These are phyloP conservation scores for Scaptomyza parva DNA, from an alignment of 2,888 invertebrate genomes.

Conservation along the genomic window DNA sequence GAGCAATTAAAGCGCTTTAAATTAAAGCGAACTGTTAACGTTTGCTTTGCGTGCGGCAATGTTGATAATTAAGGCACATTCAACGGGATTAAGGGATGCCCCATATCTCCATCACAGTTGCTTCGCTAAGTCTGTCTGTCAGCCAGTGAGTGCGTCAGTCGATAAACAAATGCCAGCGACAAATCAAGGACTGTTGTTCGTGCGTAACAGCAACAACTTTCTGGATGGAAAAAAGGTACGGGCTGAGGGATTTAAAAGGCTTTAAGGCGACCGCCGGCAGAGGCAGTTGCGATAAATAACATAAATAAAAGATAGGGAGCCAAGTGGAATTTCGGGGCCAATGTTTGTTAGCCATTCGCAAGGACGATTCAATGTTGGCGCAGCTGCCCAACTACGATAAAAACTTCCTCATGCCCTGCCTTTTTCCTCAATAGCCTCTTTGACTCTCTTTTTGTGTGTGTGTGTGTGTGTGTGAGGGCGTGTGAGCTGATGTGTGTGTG, in stretches of 20 bases:
- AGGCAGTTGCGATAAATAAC: conserved; percentile 72
- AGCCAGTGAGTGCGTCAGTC: conserved; percentile 16
- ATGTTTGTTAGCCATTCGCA: conserved; percentile 65
- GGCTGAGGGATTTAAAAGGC: conserved; percentile 65
- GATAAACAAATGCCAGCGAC: conserved; percentile 63
- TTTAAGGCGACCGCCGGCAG: conserved; percentile 52
- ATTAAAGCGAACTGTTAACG: conserved; percentile 70
- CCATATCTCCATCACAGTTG: conserved; percentile 25
- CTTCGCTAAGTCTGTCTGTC: conserved; percentile 9
- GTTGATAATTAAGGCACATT: conserved; percentile 66
- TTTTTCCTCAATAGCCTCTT: conserved; percentile 37
- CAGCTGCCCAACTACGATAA: conserved; percentile 77
- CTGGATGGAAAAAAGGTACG: conserved; percentile 30
- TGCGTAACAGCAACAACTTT: conserved; percentile 8
- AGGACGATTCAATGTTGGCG: conserved; percentile 62
- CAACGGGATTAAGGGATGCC: conserved; percentile 51
- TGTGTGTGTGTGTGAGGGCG: conserved; percentile 11
- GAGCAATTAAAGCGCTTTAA: conserved; percentile 72
- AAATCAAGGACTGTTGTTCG: conserved; percentile 45
- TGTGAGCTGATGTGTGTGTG: conserved; percentile 12
- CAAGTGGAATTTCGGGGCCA: conserved; percentile 65
- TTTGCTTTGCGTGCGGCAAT: conserved; percentile 56
- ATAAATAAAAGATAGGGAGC: conserved; percentile 73
- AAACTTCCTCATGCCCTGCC: conserved; percentile 60
- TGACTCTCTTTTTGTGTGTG: conserved; percentile 12